Base-by-base conservation (phyloP, 2,888 invertebrate species). In the Agrochola litura region DNA sequence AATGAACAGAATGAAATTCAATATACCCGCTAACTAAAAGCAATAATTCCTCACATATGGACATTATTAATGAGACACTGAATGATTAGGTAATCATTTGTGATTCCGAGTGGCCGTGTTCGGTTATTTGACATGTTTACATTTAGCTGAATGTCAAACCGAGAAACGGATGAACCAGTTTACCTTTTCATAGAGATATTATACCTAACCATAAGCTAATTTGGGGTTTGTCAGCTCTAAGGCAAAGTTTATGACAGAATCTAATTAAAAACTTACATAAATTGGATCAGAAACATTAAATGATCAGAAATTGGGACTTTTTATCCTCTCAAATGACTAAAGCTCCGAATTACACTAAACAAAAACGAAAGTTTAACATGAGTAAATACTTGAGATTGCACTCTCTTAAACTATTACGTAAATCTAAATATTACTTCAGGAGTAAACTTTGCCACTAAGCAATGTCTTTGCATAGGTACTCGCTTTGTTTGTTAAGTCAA, bases 21-120 rank as follows among this genome's bases (percentile, higher is more conserved):
- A 76, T 76, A 82, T 25, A 56, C 66, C 67, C 16, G 37, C 56
- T 52, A 63, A 76, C 61, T 61, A 76, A 60, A 84, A 86, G 86
- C 76, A 79, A 87, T 88, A 84, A 76, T 74, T 37, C 37, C 56
- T 77, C 61, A 70, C 43, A 63, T 54, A 65, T 65, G 67, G 64
- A 63, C 58, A 72, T 72, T 49, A 60, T 43, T 82, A 88, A 80
- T 77, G 73, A 81, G 78, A 70, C 75, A 76, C 56, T 74, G 76
- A 79, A 80, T 73, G 76, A 82, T 88, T 74, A 77, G 56, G 64
- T 80, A 66, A 84, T 86, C 56, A 84, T 75, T 82, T 68, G 68
- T 46, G 56, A 77, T 66, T 25, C 43, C 14, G 16, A 49, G 16
- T 46, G 22, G 9, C 43, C 0, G 30, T 54, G 8, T 76, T 81